A percentile compares a stretch with the other conserved stretches of the same genome.
Evolutionary conservation across 2,113 vertebrate genomes (phyloP).

Genomic region (Thryonomys swinderianus): DNA sequence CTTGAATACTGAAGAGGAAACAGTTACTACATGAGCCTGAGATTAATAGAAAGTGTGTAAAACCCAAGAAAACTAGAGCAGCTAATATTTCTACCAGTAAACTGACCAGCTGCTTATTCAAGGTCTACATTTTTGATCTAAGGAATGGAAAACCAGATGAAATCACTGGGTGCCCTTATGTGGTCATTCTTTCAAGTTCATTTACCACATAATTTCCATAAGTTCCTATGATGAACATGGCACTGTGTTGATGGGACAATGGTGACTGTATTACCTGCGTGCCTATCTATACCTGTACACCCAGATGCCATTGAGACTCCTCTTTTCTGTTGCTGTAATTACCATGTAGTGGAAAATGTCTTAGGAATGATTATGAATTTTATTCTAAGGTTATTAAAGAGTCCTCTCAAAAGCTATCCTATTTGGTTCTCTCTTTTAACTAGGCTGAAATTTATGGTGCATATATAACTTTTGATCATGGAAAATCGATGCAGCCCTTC

Average conservation of each 20-base stretch:
- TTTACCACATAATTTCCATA: neutral
- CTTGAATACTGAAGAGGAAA: neutral
- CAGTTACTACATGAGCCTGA: neutral
- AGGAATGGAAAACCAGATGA: neutral
- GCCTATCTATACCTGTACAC: neutral
- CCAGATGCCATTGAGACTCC: neutral
- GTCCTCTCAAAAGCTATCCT: neutral
- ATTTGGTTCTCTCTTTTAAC: slow-evolving; percentile 9
- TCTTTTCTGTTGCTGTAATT: neutral
- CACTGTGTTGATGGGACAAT: neutral
- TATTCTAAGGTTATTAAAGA: neutral
- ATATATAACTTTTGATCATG: neutral
- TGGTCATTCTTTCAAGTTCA: neutral
- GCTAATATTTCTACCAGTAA: neutral
- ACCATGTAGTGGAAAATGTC: neutral
- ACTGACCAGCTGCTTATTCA: neutral
- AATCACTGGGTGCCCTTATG: neutral
- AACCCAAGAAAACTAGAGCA: neutral
- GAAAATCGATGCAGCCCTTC: neutral
- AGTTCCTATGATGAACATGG: neutral
- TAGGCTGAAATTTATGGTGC: neutral
- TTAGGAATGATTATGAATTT: neutral
- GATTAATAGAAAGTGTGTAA: neutral
- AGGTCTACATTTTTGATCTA: neutral
- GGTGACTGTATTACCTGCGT: neutral